These are phyloP conservation scores for Hypselothyrea guttata DNA, from an alignment of 2,888 invertebrate genomes.

Conservation along the genomic window DNA sequence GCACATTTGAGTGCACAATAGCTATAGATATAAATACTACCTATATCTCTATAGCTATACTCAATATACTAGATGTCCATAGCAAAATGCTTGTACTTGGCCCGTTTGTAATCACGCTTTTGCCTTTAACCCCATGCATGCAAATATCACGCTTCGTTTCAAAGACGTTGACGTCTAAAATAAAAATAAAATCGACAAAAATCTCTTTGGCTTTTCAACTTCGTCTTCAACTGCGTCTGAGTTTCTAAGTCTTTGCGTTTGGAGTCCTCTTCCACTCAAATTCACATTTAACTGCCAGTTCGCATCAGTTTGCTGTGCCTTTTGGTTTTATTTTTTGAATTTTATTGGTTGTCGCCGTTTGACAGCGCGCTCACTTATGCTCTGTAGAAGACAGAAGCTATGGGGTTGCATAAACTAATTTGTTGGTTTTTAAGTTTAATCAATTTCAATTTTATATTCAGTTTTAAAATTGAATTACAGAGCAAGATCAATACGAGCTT, in stretches of 20 bases:
- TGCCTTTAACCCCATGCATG: conserved; percentile 66
- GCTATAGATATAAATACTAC: neutral
- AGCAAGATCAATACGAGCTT: too few relatives aligned
- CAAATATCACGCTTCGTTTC: conserved; percentile 62
- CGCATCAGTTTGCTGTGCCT: conserved; percentile 34
- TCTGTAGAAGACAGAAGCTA: neutral
- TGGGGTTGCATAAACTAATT: too few relatives aligned
- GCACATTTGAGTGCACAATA: conserved; percentile 42
- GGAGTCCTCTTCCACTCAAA: conserved; percentile 36
- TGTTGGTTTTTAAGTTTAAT: too few relatives aligned
- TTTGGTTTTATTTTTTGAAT: conserved; percentile 35
- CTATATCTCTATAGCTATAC: neutral
- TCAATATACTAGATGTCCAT: too few relatives aligned
- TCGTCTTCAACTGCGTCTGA: conserved; percentile 14
- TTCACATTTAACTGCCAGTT: conserved; percentile 56
- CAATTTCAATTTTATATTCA: too few relatives aligned
- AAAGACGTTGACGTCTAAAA: conserved; percentile 18
- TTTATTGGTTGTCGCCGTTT: conserved; percentile 61
- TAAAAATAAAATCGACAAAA: conserved; percentile 5
- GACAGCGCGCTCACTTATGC: conserved; percentile 18
- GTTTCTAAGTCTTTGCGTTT: neutral
- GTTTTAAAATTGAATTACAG: too few relatives aligned
- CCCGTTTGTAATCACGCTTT: conserved; percentile 36
- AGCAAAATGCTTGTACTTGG: conserved; percentile 17
- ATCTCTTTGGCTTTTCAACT: neutral